A percentile compares a stretch with the other conserved stretches of the same genome.
These are phyloP conservation scores for Sprattus sprattus DNA, from an alignment of 2,113 vertebrate genomes.

Conservation along the genomic window DNA sequence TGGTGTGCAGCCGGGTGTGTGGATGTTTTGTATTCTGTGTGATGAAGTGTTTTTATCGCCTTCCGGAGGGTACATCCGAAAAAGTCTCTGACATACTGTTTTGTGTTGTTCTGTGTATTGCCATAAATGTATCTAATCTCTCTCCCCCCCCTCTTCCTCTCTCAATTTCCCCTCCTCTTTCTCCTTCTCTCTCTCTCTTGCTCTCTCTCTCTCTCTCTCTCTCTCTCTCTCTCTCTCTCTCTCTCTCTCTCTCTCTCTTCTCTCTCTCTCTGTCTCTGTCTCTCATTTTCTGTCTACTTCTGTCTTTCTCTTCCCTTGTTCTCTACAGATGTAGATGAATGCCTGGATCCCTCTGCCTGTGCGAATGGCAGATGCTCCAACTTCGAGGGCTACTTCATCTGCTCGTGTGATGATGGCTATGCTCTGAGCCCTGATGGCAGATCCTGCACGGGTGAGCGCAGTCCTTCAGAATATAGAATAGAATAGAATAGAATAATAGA, in stretches of 20 bases:
- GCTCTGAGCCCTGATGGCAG: constrained; percentile 62
- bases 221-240: neutral
- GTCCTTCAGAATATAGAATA: too few relatives aligned
- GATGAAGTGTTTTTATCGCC: neutral
- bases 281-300: neutral
- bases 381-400: constrained; percentile 72
- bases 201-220: neutral
- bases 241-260: constrained; percentile 2
- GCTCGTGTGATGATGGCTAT: constrained; percentile 68
- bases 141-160: neutral
- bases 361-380: constrained; percentile 73
- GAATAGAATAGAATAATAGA: too few relatives aligned
- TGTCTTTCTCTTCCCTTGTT: constrained; percentile 15
- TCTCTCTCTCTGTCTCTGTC: constrained; percentile 13
- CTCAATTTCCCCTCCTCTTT: neutral
- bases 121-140: neutral
- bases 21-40: neutral
- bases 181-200: neutral
- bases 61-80: neutral
- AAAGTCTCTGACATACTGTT: neutral
- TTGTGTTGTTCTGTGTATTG: neutral
- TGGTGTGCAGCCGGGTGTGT: neutral
- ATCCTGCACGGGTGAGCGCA: constrained; percentile 64
- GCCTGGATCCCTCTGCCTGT: constrained; percentile 64
- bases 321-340: constrained; percentile 74